These are phyloP conservation scores for Luperina testacea DNA, from an alignment of 2,888 invertebrate species.

Conservation along the genomic window DNA sequence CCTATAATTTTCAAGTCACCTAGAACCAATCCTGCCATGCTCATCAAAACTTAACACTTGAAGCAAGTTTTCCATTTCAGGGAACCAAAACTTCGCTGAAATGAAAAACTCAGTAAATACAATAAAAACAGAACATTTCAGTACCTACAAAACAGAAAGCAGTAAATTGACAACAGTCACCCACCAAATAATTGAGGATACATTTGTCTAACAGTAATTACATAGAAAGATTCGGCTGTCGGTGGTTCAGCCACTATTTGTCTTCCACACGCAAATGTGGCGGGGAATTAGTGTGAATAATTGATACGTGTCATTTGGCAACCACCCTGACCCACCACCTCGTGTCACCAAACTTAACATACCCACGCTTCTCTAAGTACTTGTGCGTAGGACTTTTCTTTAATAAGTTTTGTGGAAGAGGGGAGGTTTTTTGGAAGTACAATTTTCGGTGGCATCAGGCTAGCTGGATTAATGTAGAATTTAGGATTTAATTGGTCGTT, in stretches of 20 bases:
- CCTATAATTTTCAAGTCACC: background rate
- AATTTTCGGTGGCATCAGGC: background rate
- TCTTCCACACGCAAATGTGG: constrained; percentile 90
- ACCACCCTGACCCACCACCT: constrained; percentile 79
- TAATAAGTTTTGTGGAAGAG: constrained; percentile 20
- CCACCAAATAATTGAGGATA: constrained; percentile 75
- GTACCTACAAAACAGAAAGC: constrained; percentile 37
- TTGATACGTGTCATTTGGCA: constrained; percentile 90
- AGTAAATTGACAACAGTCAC: constrained; percentile 59
- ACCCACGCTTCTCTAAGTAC: constrained; percentile 64
- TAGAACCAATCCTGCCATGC: background rate
- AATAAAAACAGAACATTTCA: constrained; percentile 11
- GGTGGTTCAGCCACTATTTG: constrained; percentile 84
- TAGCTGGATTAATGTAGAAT: background rate
- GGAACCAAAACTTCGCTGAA: background rate
- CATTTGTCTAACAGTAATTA: constrained; percentile 81
- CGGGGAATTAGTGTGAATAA: constrained; percentile 89
- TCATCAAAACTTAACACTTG: background rate
- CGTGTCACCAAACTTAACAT: constrained; percentile 74
- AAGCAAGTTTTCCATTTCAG: background rate
- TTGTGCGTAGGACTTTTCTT: constrained; percentile 38
- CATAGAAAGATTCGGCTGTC: constrained; percentile 82
- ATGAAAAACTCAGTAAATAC: constrained; percentile 10
- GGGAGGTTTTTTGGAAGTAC: background rate
- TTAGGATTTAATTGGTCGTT: background rate